Conservation (phyloP, 1,140 invertebrate genomes). For the Pteromalus puparum region DNA sequence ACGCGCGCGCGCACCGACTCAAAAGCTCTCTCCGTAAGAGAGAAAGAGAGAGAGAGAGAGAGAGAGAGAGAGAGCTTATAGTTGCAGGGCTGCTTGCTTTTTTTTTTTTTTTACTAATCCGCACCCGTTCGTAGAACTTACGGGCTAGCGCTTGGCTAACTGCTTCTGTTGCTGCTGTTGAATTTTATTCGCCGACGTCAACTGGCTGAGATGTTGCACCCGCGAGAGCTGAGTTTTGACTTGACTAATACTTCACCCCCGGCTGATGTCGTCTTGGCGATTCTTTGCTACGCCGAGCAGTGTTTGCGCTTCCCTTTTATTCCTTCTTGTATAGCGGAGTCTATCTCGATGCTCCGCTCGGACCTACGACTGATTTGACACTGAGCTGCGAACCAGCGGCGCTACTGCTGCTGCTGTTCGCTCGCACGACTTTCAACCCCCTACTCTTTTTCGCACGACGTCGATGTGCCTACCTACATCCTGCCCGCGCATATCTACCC, state of each 20-base stretch:
- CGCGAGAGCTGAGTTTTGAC: background rate
- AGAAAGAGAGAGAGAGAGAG: background rate
- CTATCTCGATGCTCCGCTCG: background rate
- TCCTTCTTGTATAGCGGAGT: too few relatives aligned
- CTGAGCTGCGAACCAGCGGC: background rate
- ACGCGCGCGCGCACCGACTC: too few relatives aligned
- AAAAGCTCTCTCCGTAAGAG: too few relatives aligned
- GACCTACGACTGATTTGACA: background rate
- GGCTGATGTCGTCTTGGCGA: background rate
- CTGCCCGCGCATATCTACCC: background rate
- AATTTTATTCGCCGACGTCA: slow-evolving; percentile 11
- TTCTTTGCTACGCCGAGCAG: background rate
- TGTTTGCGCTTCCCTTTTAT: background rate
- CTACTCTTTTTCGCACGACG: background rate
- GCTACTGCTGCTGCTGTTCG: background rate
- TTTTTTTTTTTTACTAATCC: too few relatives aligned
- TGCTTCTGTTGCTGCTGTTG: background rate
- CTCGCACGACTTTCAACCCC: background rate
- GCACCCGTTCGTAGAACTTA: background rate
- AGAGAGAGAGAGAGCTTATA: background rate
- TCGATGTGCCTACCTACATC: background rate
- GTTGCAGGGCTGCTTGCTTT: too few relatives aligned
- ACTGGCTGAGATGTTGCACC: background rate
- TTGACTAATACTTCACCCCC: background rate
- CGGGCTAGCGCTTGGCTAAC: background rate